Evolutionary conservation across 2,888 invertebrate species (phyloP), one percentile per base, ranked within the genome.

Genomic region (Chirona hameri): DNA sequence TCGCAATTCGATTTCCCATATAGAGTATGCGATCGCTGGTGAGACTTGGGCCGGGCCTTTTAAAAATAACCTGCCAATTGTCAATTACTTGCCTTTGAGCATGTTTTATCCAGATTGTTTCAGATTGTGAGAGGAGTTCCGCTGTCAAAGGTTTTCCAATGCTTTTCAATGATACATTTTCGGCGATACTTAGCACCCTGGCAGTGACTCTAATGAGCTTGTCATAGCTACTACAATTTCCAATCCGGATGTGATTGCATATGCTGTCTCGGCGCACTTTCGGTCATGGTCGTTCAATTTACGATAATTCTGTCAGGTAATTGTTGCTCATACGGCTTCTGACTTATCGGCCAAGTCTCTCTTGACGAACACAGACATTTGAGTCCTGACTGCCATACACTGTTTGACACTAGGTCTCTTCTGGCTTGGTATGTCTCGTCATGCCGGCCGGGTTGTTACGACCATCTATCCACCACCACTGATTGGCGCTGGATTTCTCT

Each of bases 231-330:
- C 48, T 48, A 12, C 7, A 48, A 12, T 12, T 7, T 10, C 9
- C 7, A 48, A 48, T 48, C 7, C 12, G 9, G 12, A 48, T 48
- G 12, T 48, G 9, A 10, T 12, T 12, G 48, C 48, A 48, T 48
- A 48, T 48, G 48, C 12, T 12, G 12, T 48, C 12, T 12, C 12
- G 48, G 48, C 9, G 48, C 12, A 12, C 48, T 48, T 7, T 48
- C 12, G 48, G 9, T 10, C 12, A 12, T 12, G 12, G 9, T 48
- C 12, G 48, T 12, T 48, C 7, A 12, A 12, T 81, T 29, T 81
- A 55, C 81, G 21, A n/a, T 27, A 27, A 80, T 31, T 65, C 65
- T 81, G 29, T 83, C 82, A 29, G 83, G 83, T 39, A 83, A 72
- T 3, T 81, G 27, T 2, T n/a, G 24, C n/a, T 65, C 48, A 27